These are phyloP conservation scores for Caenorhabditis afra DNA, from an alignment of 2,888 invertebrate genomes.

Conservation along the genomic window DNA sequence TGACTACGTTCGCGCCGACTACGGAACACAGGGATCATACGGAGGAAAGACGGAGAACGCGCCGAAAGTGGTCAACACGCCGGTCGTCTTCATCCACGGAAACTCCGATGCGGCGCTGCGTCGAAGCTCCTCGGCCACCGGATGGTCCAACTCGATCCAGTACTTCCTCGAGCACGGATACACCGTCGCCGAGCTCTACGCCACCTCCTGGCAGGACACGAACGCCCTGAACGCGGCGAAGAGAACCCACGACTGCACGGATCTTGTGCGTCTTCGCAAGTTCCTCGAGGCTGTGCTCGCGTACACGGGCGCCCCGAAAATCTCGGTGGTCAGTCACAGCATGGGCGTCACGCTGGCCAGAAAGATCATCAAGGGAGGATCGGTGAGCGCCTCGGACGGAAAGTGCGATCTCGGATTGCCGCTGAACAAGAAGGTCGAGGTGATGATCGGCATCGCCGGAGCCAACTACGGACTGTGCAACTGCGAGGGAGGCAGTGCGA, in stretches of 20 bases:
- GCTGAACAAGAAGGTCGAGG: constrained; percentile 68
- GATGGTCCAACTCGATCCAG: constrained; percentile 64
- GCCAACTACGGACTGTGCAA: constrained; percentile 77
- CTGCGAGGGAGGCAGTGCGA: constrained; percentile 67
- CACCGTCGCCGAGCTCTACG: constrained; percentile 67
- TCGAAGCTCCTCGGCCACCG: constrained; percentile 57
- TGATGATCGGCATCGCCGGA: constrained; percentile 75
- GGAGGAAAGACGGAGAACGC: constrained; percentile 62
- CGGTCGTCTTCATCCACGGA: constrained; percentile 71
- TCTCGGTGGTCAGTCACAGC: constrained; percentile 72
- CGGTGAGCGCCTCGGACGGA: constrained; percentile 52
- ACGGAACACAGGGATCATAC: constrained; percentile 68
- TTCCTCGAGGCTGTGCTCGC: constrained; percentile 71
- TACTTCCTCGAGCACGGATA: constrained; percentile 64
- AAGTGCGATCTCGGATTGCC: constrained; percentile 68
- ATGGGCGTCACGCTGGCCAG: constrained; percentile 76
- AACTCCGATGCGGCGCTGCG: constrained; percentile 71
- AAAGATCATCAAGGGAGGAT: constrained; percentile 68
- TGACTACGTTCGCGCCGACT: constrained; percentile 63
- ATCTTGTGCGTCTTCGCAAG: constrained; percentile 63
- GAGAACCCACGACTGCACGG: constrained; percentile 71
- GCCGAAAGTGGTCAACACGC: constrained; percentile 47
- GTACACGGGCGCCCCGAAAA: constrained; percentile 67
- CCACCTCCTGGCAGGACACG: constrained; percentile 71
- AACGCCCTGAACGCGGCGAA: constrained; percentile 52